Base-by-base conservation (phyloP, 2,113 vertebrate species). In the Antennarius striatus region DNA sequence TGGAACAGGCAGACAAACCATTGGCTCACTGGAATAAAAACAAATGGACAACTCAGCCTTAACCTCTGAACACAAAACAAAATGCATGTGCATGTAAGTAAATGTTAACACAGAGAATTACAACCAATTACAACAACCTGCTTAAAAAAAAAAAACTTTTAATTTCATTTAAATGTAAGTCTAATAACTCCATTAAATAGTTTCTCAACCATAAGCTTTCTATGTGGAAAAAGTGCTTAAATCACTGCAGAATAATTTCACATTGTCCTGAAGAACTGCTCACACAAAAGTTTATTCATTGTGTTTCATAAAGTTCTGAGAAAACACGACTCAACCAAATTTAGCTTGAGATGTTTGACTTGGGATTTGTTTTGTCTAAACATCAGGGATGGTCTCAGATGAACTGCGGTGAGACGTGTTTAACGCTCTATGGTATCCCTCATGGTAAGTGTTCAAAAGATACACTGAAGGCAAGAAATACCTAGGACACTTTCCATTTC, bases 11-110 rank as follows among this genome's bases (percentile, higher is more conserved):
- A 68, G 49, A 68, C 29, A 83, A 85, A 81, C 70, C 73, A 84
- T 83, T 65, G 82, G 64, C 73, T 88, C 79, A 82, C 85, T 79
- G 71, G 71, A 82, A 83, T 63, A 82, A 77, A 62, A 76, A 83
- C 77, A 56, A 14, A 49, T 7, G 5, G 16, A 12, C 5, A 14
- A 54, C n/a, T 51, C n/a, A 11, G 14, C 12, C 40, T 52, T 65
- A 43, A 56, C 32, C 22, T 71, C 62, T 55, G 11, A 13, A 22
- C n/a, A 52, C 53, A 59, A 46, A 64, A 46, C 58, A 45, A 11
- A 30, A 46, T 40, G 32, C 42, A 71, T 51, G 39, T 58, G n/a
- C 48, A 49, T 67, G 62, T 54, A 49, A 63, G 62, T 54, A 63
- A 55, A 65, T 48, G 32, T 40, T 22, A 39, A 30, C 60, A 63